Base-by-base conservation (phyloP, 2,888 invertebrate genomes). In the Spisula solida region DNA sequence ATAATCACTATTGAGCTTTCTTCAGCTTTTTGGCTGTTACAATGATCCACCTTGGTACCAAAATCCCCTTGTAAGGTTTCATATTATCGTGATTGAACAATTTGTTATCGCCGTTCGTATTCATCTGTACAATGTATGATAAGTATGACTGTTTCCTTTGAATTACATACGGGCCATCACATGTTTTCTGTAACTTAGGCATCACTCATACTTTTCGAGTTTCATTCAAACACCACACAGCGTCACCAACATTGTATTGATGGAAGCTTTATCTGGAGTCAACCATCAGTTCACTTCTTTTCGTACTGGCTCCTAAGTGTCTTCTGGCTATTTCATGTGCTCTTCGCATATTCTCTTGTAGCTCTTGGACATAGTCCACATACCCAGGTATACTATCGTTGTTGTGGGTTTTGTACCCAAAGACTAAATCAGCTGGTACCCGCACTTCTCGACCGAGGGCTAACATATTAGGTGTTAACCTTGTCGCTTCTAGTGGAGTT, bases 201-300 rank as follows among this genome's bases (percentile, higher is more conserved):
- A 80, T 70, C 25, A 90, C 56, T 66, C 90, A 85, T 4, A 80
- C 75, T 56, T 87, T 88, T 75, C 84, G 85, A 4, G 60, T 56
- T 41, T 90, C 91, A 31, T 86, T 81, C 31, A 88, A 78, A 25
- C 82, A 89, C 90, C 88, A 90, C 31, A 92, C 90, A n/a, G 79
- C 55, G n/a, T 86, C 86, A 4, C 82, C 75, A 20, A 34, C 14
- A 8, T 81, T 34, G 25, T 81, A 81, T 0, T 31, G 66, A 16
- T 60, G 10, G 12, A 55, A 56, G 20, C n/a, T 16, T 12, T 51
- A 0, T 18, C 78, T 86, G 6, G 81, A 20, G 34, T 82, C 86
- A 48, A 66, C 66, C 55, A 51, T 14, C 4, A 75, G 55, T 47
- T 86, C 75, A 31, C 82, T 81, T 12, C 82, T 55, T 29, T 80